Evolutionary conservation across 2,797 vertebrate genomes (phyloP).

Genomic region (Eurystomus glaucurus): DNA sequence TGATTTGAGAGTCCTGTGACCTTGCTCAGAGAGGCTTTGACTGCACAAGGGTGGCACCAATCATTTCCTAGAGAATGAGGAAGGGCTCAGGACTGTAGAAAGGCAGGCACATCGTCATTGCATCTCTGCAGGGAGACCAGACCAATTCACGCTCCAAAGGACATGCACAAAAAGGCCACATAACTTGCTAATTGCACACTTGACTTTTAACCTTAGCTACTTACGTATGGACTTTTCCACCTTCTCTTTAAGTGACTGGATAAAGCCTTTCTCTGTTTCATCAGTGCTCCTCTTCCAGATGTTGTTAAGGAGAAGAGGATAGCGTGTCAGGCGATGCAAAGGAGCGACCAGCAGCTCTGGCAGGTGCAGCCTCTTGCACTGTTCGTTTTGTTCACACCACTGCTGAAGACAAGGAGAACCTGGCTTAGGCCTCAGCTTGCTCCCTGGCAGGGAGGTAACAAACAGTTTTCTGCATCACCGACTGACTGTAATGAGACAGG

Average conservation of each 20-base stretch:
- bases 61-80: neutral
- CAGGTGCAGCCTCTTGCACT: conserved; percentile 88
- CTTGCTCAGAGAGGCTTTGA: conserved; percentile 18
- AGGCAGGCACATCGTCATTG: neutral
- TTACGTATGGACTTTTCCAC: conserved; percentile 93
- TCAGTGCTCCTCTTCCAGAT: conserved; percentile 86
- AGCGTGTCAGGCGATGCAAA: conserved; percentile 90
- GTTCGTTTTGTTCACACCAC: conserved; percentile 92
- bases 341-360: conserved; percentile 91
- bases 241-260: conserved; percentile 87
- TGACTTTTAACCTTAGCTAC: conserved; percentile 55
- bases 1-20: conserved; percentile 26
- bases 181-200: neutral
- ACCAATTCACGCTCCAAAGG: neutral
- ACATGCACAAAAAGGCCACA: accelerated
- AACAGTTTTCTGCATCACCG: neutral
- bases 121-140: neutral
- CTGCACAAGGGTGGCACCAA: neutral
- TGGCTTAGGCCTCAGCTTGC: neutral
- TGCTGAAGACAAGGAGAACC: conserved; percentile 63
- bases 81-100: neutral
- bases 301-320: conserved; percentile 91
- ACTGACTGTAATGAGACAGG: neutral
- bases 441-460: neutral
- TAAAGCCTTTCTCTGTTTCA: conserved; percentile 79